phyloP scores from a whole-genome alignment of 2,113 vertebrate species.

The Prochilodus magdalenae region DNA sequence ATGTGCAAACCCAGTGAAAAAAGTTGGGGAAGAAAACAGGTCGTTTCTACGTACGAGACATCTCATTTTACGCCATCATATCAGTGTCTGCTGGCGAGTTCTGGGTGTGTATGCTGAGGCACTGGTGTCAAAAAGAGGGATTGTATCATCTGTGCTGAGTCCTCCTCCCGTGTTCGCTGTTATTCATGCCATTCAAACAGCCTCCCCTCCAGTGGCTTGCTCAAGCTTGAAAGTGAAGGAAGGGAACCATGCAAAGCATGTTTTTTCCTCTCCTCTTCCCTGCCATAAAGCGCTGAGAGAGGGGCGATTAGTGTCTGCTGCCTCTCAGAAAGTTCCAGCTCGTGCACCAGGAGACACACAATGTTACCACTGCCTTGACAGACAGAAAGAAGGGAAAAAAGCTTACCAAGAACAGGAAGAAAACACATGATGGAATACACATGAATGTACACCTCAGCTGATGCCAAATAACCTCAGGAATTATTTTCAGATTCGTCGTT shows the following conservation, averaged over 20 bases:
- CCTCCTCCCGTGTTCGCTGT: slow-evolving; percentile 52
- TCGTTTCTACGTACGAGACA: slow-evolving; percentile 54
- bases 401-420: slow-evolving; percentile 8
- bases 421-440: slow-evolving; percentile 34
- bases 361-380: slow-evolving; percentile 47
- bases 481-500: background rate
- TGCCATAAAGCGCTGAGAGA: slow-evolving; percentile 53
- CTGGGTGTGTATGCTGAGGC: slow-evolving; percentile 52
- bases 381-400: slow-evolving; percentile 44
- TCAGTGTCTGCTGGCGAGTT: slow-evolving; percentile 59
- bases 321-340: slow-evolving; percentile 59
- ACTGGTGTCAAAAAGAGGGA: slow-evolving; percentile 63
- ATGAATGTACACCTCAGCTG: slow-evolving; percentile 11
- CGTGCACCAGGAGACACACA: slow-evolving; percentile 49
- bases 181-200: slow-evolving; percentile 56
- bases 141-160: slow-evolving; percentile 58
- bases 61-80: slow-evolving; percentile 60
- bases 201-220: slow-evolving; percentile 55
- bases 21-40: slow-evolving; percentile 49
- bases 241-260: slow-evolving; percentile 54
- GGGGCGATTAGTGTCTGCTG: slow-evolving; percentile 59
- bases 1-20: slow-evolving; percentile 49
- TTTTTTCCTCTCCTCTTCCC: slow-evolving; percentile 53
- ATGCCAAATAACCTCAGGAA: too few relatives aligned
- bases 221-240: slow-evolving; percentile 60